Base-by-base conservation (phyloP, 2,797 vertebrate species). In the Eupleurogrammus muticus region DNA sequence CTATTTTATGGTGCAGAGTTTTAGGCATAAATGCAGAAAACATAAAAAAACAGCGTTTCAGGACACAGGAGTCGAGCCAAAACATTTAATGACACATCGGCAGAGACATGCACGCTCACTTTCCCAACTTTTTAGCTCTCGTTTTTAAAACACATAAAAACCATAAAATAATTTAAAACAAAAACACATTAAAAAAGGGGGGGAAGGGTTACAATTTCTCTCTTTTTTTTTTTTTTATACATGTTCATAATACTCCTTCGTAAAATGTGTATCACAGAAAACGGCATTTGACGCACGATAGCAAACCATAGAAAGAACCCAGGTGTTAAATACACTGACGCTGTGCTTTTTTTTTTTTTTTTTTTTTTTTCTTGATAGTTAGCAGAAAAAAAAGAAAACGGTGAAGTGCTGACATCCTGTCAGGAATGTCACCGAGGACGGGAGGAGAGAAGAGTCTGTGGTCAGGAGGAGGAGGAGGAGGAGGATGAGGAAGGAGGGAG, bases 1-100 rank as follows among this genome's bases (percentile, higher is more conserved):
- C 68, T 62, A 68, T 44, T 16, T 44, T 6, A 44, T 6, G 7
- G 14, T 66, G 42, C 51, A 47, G n/a, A n/a, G 11, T 56, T 34
- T 72, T 20, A 38, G 49, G 32, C 35, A 32, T 21, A 34, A 66
- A 61, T 61, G 44, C 36, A 54, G 52, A 47, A 63, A 51, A n/a
- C n/a, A n/a, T n/a, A n/a, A n/a, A n/a, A n/a, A n/a, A n/a, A n/a
- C n/a, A n/a, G n/a, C n/a, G n/a, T n/a, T n/a, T n/a, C 48, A 53
- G 58, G 64, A 90, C 71, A 67, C 65, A 16, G 2, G 52, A 66
- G 75, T 85, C 36, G 82, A 87, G 82, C 83, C 86, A 83, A 76
- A 89, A 93, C 89, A 87, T 93, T 93, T 92, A 92, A 81, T 93
- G 87, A 89, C 85, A 88, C 80, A 85, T 82, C 2, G 71, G 85